Conservation (phyloP, 2,113 vertebrate species). For the Gorilla gorilla region DNA sequence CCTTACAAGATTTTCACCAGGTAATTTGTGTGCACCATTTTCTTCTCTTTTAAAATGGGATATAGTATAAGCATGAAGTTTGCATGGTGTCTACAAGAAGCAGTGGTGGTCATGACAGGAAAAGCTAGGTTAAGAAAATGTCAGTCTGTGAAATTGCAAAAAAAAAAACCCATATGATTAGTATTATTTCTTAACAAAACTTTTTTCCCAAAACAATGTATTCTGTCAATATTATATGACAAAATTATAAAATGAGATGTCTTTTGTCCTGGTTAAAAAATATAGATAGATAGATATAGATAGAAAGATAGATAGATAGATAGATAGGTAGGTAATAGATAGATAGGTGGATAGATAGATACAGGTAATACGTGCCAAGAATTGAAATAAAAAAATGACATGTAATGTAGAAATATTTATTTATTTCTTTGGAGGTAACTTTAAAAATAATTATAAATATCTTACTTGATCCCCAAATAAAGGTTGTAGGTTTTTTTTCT, state of each 20-base stretch:
- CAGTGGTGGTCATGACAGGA: not conserved
- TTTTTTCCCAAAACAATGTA: not conserved
- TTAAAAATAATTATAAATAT: slow-evolving; percentile 15
- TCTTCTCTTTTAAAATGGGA: not conserved
- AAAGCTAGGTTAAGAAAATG: not conserved
- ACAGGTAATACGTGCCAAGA: not conserved
- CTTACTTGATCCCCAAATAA: slow-evolving; percentile 50
- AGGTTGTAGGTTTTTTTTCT: not conserved
- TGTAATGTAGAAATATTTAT: not conserved
- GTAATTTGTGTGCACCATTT: not conserved
- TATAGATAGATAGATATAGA: not conserved
- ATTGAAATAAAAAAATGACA: not conserved
- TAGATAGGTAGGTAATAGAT: not conserved
- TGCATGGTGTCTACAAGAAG: not conserved
- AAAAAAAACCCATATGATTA: not conserved
- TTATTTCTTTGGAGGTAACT: not conserved
- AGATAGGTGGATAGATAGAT: not conserved
- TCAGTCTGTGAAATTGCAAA: not conserved
- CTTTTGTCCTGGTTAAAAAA: not conserved
- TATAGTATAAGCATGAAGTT: not conserved
- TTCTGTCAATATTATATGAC: not conserved
- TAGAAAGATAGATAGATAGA: not conserved
- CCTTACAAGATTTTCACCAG: not conserved
- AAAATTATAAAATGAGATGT: not conserved
- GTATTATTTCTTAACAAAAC: not conserved